These are phyloP conservation scores for Drosophila malerkotliana DNA, from an alignment of 1,140 invertebrate species.

Conservation along the genomic window DNA sequence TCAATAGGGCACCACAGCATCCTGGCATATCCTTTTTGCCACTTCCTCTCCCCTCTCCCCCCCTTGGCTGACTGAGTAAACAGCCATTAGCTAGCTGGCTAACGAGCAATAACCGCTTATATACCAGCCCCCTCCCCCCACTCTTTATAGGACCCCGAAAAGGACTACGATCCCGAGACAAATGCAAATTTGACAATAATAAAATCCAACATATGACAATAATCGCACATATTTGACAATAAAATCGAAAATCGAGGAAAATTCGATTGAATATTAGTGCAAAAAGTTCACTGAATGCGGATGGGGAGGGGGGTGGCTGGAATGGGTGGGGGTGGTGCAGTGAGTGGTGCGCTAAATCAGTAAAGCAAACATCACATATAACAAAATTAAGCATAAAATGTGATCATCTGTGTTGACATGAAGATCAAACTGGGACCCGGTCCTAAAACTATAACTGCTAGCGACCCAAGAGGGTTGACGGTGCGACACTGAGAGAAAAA, in stretches of 20 bases:
- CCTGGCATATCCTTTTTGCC: not conserved
- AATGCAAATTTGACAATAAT: conserved; percentile 80
- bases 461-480: conserved; percentile 23
- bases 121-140: not conserved
- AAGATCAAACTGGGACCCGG: conserved; percentile 68
- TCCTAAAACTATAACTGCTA: conserved; percentile 14
- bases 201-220: conserved; percentile 81
- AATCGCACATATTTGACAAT: conserved; percentile 80
- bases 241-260: conserved; percentile 67
- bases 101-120: conserved; percentile 64
- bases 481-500: conserved; percentile 14
- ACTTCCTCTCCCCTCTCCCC: not conserved
- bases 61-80: conserved; percentile 29
- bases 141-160: not conserved
- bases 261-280: conserved; percentile 55
- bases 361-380: conserved; percentile 68
- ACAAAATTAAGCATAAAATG: conserved; percentile 82
- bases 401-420: conserved; percentile 84
- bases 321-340: conserved; percentile 1
- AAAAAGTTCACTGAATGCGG: conserved; percentile 29
- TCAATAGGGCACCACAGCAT: conserved; percentile 49
- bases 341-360: conserved; percentile 56
- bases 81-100: conserved; percentile 64
- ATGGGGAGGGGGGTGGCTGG: not conserved
- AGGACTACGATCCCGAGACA: conserved; percentile 16